Conservation (phyloP, 1,140 invertebrate genomes). For the Teleopsis dalmanni region DNA sequence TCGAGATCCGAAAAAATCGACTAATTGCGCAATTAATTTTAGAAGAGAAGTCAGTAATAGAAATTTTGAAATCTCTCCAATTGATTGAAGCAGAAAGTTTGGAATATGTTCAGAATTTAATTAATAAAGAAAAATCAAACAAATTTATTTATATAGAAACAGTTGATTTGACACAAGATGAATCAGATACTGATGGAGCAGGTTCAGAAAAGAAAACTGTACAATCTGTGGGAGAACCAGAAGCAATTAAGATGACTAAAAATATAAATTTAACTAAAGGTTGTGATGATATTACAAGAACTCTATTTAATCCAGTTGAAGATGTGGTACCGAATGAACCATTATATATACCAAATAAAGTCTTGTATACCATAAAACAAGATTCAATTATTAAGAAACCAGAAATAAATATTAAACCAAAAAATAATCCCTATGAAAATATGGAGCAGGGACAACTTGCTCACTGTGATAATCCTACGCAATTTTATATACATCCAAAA, state of each 20-base stretch:
- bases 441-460: constrained; percentile 51
- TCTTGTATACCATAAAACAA: too few relatives aligned
- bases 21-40: constrained; percentile 29
- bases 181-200: constrained; percentile 19
- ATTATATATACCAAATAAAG: too few relatives aligned
- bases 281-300: too few relatives aligned
- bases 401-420: too few relatives aligned
- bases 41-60: constrained; percentile 22
- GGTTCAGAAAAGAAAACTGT: constrained; percentile 4
- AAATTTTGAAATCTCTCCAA: constrained; percentile 22
- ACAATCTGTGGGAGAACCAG: neutral
- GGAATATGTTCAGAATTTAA: constrained; percentile 32
- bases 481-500: constrained; percentile 58
- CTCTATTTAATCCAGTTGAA: too few relatives aligned
- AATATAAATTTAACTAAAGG: too few relatives aligned
- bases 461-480: constrained; percentile 56
- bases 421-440: constrained; percentile 27
- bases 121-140: constrained; percentile 34
- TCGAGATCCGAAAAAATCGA: constrained; percentile 35
- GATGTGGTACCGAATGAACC: too few relatives aligned
- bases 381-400: too few relatives aligned
- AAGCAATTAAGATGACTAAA: neutral
- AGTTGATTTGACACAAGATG: constrained; percentile 33
- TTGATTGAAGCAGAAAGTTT: constrained; percentile 23
- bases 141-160: constrained; percentile 35